Evolutionary conservation across 1,140 invertebrate genomes (phyloP).

Genomic region (Daktulosphaira vitifoliae): DNA sequence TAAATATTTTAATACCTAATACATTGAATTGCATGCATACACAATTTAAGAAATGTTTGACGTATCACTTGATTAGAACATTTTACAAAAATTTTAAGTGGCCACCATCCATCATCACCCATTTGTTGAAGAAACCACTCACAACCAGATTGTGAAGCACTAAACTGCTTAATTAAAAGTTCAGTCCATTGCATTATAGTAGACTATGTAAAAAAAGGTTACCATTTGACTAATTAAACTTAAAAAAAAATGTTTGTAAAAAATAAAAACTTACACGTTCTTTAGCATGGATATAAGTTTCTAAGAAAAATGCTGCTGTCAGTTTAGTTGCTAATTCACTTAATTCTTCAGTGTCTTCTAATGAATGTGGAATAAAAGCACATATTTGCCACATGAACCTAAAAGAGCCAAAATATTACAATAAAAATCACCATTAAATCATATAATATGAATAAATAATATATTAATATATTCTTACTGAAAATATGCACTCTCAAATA

Average conservation of each 20-base stretch:
- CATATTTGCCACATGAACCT: slow-evolving; percentile 96
- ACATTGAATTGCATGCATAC: slow-evolving; percentile 87
- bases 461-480: slow-evolving; percentile 52
- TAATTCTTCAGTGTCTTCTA: slow-evolving; percentile 68
- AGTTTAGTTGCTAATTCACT: slow-evolving; percentile 77
- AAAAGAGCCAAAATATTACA: slow-evolving; percentile 40
- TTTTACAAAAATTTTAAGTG: slow-evolving; percentile 86
- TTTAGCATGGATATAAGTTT: slow-evolving; percentile 93
- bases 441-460: background rate
- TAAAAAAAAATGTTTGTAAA: background rate
- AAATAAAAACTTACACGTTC: slow-evolving; percentile 61
- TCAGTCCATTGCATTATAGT: slow-evolving; percentile 96
- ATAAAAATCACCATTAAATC: slow-evolving; percentile 1
- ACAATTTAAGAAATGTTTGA: slow-evolving; percentile 86
- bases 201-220: slow-evolving; percentile 49
- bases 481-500: slow-evolving; percentile 91
- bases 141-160: slow-evolving; percentile 77
- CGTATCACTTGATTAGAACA: slow-evolving; percentile 92
- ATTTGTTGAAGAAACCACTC: slow-evolving; percentile 89
- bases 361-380: slow-evolving; percentile 80
- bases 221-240: slow-evolving; percentile 3
- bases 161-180: slow-evolving; percentile 86
- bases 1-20: slow-evolving; percentile 51
- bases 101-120: slow-evolving; percentile 89
- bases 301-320: slow-evolving; percentile 88